These are phyloP conservation scores for Sminthurides bifidus DNA, from an alignment of 1,140 invertebrate genomes.

Conservation along the genomic window DNA sequence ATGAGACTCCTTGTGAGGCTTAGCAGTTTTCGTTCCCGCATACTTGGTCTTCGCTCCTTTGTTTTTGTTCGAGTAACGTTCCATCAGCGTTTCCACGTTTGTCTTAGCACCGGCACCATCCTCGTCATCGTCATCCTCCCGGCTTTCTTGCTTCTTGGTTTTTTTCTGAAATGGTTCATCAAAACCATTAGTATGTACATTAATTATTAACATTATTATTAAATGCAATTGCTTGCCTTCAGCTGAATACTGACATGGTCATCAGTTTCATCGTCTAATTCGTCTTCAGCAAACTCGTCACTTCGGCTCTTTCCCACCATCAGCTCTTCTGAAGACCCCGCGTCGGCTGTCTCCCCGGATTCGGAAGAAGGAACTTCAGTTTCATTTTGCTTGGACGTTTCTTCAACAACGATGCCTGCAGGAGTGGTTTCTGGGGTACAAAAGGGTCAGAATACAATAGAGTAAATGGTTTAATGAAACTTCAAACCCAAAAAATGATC, in stretches of 20 bases:
- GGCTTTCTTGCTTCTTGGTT: conserved; percentile 21
- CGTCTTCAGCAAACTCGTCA: conserved; percentile 23
- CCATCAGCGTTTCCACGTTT: conserved; percentile 26
- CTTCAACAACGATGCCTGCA: no score
- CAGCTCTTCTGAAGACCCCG: no score
- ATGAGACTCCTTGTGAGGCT: not conserved
- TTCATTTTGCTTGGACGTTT: not conserved
- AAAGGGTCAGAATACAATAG: no score
- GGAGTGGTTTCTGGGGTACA: no score
- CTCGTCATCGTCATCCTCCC: conserved; percentile 28
- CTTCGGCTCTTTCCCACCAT: conserved; percentile 12
- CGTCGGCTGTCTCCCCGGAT: not conserved
- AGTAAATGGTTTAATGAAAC: no score
- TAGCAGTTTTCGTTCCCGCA: not conserved
- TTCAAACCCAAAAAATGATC: no score
- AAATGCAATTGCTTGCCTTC: not conserved
- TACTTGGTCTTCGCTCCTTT: conserved; percentile 18
- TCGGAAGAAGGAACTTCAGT: not conserved
- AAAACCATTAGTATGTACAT: conserved; percentile 1
- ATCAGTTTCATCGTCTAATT: conserved; percentile 13
- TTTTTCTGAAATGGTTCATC: conserved; percentile 4
- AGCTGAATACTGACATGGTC: not conserved
- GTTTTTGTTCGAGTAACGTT: conserved; percentile 27
- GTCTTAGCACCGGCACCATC: conserved; percentile 5
- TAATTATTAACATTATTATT: not conserved